Percentiles rank a stretch among this genome's conserved stretches.
These are phyloP conservation scores for Parus major DNA, from an alignment of 2,113 vertebrate genomes.

Conservation along the genomic window DNA sequence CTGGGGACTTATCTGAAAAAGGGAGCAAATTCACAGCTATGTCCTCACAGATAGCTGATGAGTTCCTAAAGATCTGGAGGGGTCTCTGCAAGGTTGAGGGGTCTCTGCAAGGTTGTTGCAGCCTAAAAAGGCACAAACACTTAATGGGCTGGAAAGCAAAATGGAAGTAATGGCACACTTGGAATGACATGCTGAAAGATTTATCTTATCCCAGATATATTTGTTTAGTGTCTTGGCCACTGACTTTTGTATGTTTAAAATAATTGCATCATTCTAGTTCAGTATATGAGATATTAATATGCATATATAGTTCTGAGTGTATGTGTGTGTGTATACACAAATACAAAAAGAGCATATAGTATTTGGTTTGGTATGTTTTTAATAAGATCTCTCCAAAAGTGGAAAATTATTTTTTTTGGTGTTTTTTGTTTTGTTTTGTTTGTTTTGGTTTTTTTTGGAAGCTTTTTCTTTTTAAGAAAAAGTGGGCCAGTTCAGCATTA, in stretches of 20 bases:
- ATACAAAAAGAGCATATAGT: background rate
- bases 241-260: background rate
- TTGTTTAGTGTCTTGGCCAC: background rate
- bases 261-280: background rate
- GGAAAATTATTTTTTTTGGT: background rate
- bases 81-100: background rate
- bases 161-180: background rate
- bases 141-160: background rate
- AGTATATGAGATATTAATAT: background rate
- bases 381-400: background rate
- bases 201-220: background rate
- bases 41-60: background rate
- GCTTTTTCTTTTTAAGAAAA: background rate
- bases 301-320: background rate
- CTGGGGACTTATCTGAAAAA: background rate
- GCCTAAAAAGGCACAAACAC: background rate
- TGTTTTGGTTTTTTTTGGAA: background rate
- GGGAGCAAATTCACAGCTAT: background rate
- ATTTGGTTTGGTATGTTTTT: background rate
- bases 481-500: background rate
- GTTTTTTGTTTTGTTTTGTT: background rate
- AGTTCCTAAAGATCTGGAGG: background rate
- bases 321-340: background rate
- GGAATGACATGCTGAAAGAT: background rate
- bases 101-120: background rate